phyloP scores from a whole-genome alignment of 2,113 vertebrate genomes.

The Tyrannus savana region DNA sequence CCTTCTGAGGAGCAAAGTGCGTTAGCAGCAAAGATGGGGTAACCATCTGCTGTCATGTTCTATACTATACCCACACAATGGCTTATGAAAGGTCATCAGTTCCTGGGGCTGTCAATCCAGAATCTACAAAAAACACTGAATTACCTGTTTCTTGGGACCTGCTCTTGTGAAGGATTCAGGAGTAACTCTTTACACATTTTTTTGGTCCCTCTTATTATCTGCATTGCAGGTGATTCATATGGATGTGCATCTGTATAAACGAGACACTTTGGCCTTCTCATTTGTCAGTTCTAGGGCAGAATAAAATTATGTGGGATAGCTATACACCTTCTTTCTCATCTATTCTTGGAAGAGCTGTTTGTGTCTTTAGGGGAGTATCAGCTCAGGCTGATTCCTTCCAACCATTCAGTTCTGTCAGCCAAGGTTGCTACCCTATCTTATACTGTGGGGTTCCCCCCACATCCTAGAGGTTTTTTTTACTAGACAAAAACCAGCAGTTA shows the following conservation, averaged over 20 bases:
- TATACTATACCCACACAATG: neutral
- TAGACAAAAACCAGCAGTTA: neutral
- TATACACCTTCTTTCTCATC: neutral
- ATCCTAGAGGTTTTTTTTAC: neutral
- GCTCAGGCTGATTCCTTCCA: neutral
- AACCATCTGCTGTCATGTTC: neutral
- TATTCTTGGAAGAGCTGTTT: neutral
- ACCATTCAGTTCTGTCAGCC: neutral
- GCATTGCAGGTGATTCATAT: neutral
- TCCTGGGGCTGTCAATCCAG: neutral
- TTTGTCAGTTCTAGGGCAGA: neutral
- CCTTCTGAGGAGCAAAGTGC: neutral
- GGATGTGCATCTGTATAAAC: neutral
- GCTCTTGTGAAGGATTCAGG: neutral
- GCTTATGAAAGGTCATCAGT: neutral
- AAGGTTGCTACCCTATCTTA: neutral
- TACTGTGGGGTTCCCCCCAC: neutral
- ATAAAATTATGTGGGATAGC: neutral
- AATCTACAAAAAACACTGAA: neutral
- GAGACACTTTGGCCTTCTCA: neutral
- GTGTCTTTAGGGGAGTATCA: neutral
- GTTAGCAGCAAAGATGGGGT: neutral
- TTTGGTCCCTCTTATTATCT: neutral
- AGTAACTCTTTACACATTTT: neutral
- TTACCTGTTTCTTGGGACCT: neutral